Evolutionary conservation across 1,140 invertebrate genomes (phyloP), one percentile per base, ranked within the genome.

Genomic region (Tetramorium alpestre): DNA sequence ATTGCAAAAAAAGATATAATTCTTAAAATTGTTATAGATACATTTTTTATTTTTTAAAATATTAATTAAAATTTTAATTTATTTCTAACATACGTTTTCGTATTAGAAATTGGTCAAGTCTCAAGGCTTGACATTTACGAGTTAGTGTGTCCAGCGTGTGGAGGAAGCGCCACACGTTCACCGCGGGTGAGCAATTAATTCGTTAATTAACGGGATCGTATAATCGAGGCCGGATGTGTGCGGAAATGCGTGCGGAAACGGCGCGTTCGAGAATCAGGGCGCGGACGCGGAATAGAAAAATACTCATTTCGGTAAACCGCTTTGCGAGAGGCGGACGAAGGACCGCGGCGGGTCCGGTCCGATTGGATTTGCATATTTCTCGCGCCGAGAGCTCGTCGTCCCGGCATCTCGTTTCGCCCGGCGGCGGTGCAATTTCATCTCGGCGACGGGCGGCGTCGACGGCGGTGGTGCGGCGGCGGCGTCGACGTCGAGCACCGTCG

Each of bases 341-440:
- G 69, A 72, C 47, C 58, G 56, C 56, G 54, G 49, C 47, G 54
- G 16, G 33, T 54, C 80, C 80, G 69, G 80, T 73, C 56, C 86
- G 80, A 56, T 81, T 38, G 69, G 33, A 87, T 78, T 89, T 67
- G 89, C 78, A 90, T 90, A 87, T 87, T 87, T 87, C 65, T 51
- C 72, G 73, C 70, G 62, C 86, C 86, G 80, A 73, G 44, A 73
- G 44, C 85, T 78, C 65, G 77, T 85, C 78, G 67, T 78, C 56
- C 72, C 78, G 62, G 56, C 88, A 75, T 41, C 28, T 69, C 85
- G 77, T 58, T 76, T 51, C 80, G 80, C 80, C 70, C 85, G 65
- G 62, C 65, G 89, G 58, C 80, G 80, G 58, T 89, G 89, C 51
- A 77, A 72, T 90, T 87, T 89, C 88, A 89, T 78, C 33, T 62